Conservation (phyloP, 2,113 vertebrate genomes). For the Aphyosemion australe region DNA sequence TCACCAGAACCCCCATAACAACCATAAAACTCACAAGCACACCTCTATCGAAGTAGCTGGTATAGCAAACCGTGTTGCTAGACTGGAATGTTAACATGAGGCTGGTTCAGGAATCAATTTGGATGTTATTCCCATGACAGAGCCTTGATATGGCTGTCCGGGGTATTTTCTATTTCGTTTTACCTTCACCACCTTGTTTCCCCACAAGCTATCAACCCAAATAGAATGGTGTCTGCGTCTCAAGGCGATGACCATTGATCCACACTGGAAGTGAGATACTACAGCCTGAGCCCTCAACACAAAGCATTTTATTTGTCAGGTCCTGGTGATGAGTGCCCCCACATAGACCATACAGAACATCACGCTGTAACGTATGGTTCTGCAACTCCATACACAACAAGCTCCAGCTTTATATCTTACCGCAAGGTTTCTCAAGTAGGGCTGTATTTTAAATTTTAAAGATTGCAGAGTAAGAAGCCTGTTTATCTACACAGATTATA, state of each 20-base stretch:
- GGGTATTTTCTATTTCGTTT: conserved; percentile 70
- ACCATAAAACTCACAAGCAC: conserved; percentile 24
- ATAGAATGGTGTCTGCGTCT: conserved; percentile 70
- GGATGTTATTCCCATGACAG: conserved; percentile 66
- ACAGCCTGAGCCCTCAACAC: conserved; percentile 43
- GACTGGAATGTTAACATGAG: conserved; percentile 65
- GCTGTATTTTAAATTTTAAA: no score
- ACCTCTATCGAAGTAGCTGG: conserved; percentile 35
- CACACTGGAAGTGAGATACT: conserved; percentile 64
- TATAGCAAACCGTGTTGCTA: conserved; percentile 38
- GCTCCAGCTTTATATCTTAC: not conserved
- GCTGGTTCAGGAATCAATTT: conserved; percentile 69
- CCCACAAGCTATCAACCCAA: conserved; percentile 67
- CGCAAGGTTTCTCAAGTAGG: not conserved
- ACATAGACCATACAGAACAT: conserved; percentile 22
- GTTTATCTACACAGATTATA: no score
- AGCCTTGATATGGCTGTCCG: conserved; percentile 44
- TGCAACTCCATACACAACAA: not conserved
- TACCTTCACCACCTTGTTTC: conserved; percentile 65
- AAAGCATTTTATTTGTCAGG: conserved; percentile 47
- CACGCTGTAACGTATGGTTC: not conserved
- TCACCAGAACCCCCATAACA: conserved; percentile 30
- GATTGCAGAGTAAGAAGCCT: no score
- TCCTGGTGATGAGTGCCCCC: conserved; percentile 25
- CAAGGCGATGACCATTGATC: conserved; percentile 69